phyloP scores from a whole-genome alignment of 2,113 vertebrate genomes.

The Otus sunia region DNA sequence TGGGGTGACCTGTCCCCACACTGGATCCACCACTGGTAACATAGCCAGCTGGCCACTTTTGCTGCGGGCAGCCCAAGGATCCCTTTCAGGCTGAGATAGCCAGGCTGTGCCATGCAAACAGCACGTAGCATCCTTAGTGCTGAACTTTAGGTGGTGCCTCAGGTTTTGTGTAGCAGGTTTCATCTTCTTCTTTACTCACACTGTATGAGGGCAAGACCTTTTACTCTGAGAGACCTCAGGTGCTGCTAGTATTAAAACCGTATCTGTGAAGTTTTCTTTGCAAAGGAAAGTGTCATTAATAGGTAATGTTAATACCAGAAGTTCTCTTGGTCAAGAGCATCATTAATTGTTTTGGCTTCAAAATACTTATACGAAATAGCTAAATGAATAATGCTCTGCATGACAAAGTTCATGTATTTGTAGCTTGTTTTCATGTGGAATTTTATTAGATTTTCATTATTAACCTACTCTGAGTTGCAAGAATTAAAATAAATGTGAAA shows the following conservation, averaged over 20 bases:
- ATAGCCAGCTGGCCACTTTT: neutral
- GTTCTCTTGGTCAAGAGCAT: neutral
- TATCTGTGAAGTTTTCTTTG: neutral
- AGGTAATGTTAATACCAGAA: neutral
- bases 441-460: constrained; percentile 12
- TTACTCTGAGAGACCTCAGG: neutral
- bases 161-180: neutral
- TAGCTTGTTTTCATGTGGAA: neutral
- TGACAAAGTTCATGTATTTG: neutral
- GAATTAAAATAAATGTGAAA: constrained; percentile 30
- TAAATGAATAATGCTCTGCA: neutral
- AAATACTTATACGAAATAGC: neutral
- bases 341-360: neutral
- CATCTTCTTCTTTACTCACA: neutral
- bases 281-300: neutral
- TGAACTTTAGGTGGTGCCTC: neutral
- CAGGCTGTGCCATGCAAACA: neutral
- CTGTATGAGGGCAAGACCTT: neutral
- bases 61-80: neutral
- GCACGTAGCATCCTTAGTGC: neutral
- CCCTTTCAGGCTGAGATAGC: neutral
- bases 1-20: neutral
- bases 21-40: neutral
- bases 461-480: neutral
- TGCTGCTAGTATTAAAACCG: neutral